Percentiles rank a stretch among this genome's conserved stretches.
Conservation (phyloP, 2,797 vertebrate species). For the Apogon talboti region DNA sequence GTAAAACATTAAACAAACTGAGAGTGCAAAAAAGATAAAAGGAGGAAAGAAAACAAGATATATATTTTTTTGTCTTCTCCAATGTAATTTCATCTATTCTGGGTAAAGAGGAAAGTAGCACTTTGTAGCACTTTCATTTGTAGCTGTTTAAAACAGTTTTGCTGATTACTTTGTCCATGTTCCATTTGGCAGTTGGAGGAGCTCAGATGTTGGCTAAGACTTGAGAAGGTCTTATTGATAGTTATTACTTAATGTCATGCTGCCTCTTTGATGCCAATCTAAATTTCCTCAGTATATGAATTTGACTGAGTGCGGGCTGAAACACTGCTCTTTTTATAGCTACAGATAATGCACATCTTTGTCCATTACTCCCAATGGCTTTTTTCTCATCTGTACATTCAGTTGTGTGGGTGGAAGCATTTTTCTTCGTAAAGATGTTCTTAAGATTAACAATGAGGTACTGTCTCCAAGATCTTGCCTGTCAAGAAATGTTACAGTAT, state of each 20-base stretch:
- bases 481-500: conserved; percentile 24
- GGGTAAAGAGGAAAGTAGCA: too few relatives aligned
- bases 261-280: conserved; percentile 3
- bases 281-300: conserved; percentile 3
- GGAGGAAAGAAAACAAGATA: too few relatives aligned
- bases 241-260: not conserved
- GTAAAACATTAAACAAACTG: too few relatives aligned
- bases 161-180: not conserved
- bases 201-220: not conserved
- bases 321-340: conserved; percentile 4
- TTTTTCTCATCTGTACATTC: conserved; percentile 23
- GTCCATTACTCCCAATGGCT: conserved; percentile 16
- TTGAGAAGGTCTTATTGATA: not conserved
- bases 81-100: too few relatives aligned
- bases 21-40: too few relatives aligned
- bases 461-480: conserved; percentile 21
- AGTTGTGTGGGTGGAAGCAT: conserved; percentile 12
- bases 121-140: too few relatives aligned
- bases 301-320: not conserved
- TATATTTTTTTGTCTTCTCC: too few relatives aligned
- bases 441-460: conserved; percentile 38
- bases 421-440: conserved; percentile 30
- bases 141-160: too few relatives aligned
- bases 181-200: not conserved
- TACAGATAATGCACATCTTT: conserved; percentile 38